Conservation (phyloP, 2,888 invertebrate species). For the Xanthorhoe spadicearia region DNA sequence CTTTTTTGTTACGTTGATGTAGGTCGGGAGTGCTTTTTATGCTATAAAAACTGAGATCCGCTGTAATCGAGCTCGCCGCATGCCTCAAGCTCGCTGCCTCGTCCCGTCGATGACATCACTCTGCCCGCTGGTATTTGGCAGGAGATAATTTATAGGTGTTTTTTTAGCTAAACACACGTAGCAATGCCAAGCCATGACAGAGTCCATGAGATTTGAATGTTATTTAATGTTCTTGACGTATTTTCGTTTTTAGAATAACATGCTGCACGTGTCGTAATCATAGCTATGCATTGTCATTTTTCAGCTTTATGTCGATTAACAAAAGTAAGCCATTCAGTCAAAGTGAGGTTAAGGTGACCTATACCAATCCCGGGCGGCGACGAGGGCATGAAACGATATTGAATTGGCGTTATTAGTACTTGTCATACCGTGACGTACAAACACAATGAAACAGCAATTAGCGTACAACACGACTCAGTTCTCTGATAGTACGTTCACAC, state of each 20-base stretch:
- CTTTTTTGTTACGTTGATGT: constrained; percentile 73
- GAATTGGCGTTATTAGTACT: constrained; percentile 50
- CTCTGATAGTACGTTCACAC: too few relatives aligned
- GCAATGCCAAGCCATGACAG: constrained; percentile 15
- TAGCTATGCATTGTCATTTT: background rate
- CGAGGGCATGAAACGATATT: constrained; percentile 42
- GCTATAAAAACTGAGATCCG: constrained; percentile 64
- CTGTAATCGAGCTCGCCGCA: constrained; percentile 51
- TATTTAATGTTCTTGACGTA: constrained; percentile 6
- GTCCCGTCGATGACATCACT: constrained; percentile 61
- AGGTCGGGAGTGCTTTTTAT: constrained; percentile 73
- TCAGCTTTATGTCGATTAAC: constrained; percentile 5
- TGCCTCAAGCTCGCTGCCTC: constrained; percentile 37
- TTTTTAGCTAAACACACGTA: constrained; percentile 18
- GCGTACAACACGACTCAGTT: constrained; percentile 49
- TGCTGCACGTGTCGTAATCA: background rate
- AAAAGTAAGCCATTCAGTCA: constrained; percentile 34
- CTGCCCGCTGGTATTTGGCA: constrained; percentile 37
- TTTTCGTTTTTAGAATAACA: too few relatives aligned
- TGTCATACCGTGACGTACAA: constrained; percentile 51
- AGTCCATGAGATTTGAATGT: background rate
- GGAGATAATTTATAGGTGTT: constrained; percentile 27
- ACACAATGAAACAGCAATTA: constrained; percentile 55
- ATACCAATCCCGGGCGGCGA: constrained; percentile 37
- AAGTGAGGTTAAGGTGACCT: constrained; percentile 58